Base-by-base conservation (phyloP, 2,797 vertebrate species). In the Ispidina picta region DNA sequence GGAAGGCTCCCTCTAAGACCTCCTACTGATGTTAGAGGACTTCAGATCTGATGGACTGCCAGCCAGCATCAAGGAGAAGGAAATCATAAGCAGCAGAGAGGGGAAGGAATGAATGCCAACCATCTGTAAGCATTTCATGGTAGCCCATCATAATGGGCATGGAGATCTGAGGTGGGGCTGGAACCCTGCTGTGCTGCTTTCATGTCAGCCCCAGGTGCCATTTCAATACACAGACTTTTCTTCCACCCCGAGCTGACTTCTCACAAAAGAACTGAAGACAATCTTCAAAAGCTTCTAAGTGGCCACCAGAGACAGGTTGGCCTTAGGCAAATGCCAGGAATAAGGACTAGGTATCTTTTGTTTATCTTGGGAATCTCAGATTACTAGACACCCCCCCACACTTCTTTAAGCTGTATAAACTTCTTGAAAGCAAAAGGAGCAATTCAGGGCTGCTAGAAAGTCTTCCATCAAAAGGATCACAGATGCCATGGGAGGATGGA, bases 261-360 rank as follows among this genome's bases (percentile, higher is more conserved):
- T 54, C 65, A 84, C 18, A 48, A 83, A 83, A 77, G 70, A 81
- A 49, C 31, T n/a, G 49, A 83, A 88, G 60, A 48, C 31, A 76
- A 35, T 16, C 58, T 88, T 94, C 69, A 90, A 72, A 85, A 13
- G 59, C 48, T 72, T 31, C 77, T 25, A 7, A 2, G 22, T 46
- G 56, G 41, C 86, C 86, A 87, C 55, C 69, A 69, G 75, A 75
- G 82, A 77, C 75, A 94, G 44, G 39, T 7, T 87, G 62, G 84
- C 88, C 90, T 85, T 48, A 90, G 90, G 92, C 88, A 90, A 93
- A 77, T 64, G 54, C 37, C 83, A 74, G 51, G n/a, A 70, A 68
- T 33, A 81, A 82, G 60, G 64, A 66, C 19, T 63, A 65, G 54
- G 39, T n/a, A 4, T 12, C 23, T 71, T 89, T 41, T 62, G 56